phyloP scores from a whole-genome alignment of 2,113 vertebrate species.

The Manacus vitellinus region DNA sequence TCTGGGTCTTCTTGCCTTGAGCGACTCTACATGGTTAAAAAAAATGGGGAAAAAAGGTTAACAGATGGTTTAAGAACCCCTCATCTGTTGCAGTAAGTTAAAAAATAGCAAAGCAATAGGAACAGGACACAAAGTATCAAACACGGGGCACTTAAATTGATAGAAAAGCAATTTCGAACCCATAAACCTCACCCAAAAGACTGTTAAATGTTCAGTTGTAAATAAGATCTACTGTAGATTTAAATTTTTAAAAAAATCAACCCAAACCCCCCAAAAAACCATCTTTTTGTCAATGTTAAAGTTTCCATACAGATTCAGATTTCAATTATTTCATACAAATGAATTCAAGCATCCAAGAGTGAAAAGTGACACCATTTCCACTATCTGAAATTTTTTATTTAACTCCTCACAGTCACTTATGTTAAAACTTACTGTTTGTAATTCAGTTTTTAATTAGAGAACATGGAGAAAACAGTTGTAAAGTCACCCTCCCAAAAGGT shows the following conservation, averaged over 20 bases:
- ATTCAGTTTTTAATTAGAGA: neutral
- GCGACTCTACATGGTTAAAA: constrained; percentile 82
- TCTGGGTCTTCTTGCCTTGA: constrained; percentile 94
- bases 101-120: constrained; percentile 76
- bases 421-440: neutral
- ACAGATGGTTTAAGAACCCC: constrained; percentile 89
- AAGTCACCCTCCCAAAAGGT: neutral
- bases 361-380: neutral
- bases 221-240: constrained; percentile 72
- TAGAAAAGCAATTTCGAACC: constrained; percentile 76
- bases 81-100: constrained; percentile 85
- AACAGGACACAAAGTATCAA: constrained; percentile 84
- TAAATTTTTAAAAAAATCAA: constrained; percentile 12
- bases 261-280: neutral
- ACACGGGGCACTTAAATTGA: constrained; percentile 81
- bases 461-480: rapidly evolving
- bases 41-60: constrained; percentile 81
- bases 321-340: neutral
- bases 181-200: constrained; percentile 79
- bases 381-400: neutral
- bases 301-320: constrained; percentile 20
- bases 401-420: neutral
- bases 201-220: constrained; percentile 82
- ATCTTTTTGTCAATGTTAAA: constrained; percentile 1
- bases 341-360: neutral